A percentile compares a stretch with the other conserved stretches of the same genome.
Evolutionary conservation across 2,113 vertebrate species (phyloP).

Genomic region (Anolis carolinensis): DNA sequence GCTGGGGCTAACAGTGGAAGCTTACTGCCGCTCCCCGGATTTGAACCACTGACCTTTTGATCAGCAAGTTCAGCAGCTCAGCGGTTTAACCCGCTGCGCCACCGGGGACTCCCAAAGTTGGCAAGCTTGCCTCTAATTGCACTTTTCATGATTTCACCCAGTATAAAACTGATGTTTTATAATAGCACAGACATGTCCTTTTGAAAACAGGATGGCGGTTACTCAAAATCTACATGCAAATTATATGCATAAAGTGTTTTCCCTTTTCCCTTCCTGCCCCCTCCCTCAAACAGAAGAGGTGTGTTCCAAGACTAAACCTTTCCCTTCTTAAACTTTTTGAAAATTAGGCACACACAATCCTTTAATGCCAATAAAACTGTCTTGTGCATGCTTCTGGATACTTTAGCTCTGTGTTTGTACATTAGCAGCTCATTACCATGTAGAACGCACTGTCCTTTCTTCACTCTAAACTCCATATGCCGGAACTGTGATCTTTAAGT

Average conservation of each 20-base stretch:
- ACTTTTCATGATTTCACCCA: not conserved
- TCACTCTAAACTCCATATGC: not conserved
- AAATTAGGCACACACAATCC: slow-evolving; percentile 9
- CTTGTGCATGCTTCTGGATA: not conserved
- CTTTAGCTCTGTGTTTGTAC: not conserved
- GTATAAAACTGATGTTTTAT: not conserved
- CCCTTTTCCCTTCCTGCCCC: not conserved
- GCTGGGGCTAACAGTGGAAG: too few relatives aligned
- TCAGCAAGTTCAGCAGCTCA: too few relatives aligned
- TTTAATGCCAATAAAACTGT: slow-evolving; percentile 13
- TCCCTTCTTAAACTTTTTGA: slow-evolving; percentile 56
- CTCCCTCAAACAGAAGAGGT: slow-evolving; percentile 38
- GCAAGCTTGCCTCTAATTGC: not conserved
- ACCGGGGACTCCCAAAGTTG: too few relatives aligned
- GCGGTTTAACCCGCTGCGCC: too few relatives aligned
- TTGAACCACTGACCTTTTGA: too few relatives aligned
- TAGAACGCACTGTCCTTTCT: not conserved
- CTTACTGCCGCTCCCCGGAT: too few relatives aligned
- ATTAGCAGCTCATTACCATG: not conserved
- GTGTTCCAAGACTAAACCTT: slow-evolving; percentile 14
- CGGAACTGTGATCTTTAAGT: not conserved
- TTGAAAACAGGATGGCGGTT: not conserved
- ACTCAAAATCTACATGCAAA: too few relatives aligned
- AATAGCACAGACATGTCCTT: not conserved
- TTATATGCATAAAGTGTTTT: not conserved